A percentile compares a stretch with the other conserved stretches of the same genome.
phyloP scores from a whole-genome alignment of 2,888 invertebrate species.

The Chalcosyrphus nemorum region DNA sequence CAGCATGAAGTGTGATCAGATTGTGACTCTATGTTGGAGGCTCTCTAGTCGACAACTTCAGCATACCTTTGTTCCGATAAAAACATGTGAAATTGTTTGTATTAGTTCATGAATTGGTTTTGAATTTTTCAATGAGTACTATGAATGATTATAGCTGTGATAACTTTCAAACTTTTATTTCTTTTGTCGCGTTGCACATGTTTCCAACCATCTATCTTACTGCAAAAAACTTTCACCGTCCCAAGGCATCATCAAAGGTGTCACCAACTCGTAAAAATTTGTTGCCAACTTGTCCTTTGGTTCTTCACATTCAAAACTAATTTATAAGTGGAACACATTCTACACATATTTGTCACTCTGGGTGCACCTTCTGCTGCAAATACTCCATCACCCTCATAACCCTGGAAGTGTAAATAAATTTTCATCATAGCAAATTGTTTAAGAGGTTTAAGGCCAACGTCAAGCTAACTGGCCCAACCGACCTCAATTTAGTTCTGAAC shows the following conservation, averaged over 20 bases:
- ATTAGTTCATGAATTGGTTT: too few relatives aligned
- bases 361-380: conserved; percentile 3
- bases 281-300: not conserved
- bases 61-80: too few relatives aligned
- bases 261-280: not conserved
- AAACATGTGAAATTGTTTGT: too few relatives aligned
- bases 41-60: too few relatives aligned
- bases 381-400: too few relatives aligned
- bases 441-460: conserved; percentile 27
- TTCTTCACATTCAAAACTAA: conserved; percentile 23
- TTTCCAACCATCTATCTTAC: not conserved
- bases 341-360: conserved; percentile 6
- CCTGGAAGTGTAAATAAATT: conserved; percentile 26
- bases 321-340: conserved; percentile 39
- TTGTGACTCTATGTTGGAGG: too few relatives aligned
- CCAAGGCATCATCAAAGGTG: not conserved
- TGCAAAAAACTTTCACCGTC: not conserved
- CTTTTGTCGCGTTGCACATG: too few relatives aligned
- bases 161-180: too few relatives aligned
- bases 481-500: not conserved
- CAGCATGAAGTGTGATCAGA: too few relatives aligned
- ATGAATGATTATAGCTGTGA: too few relatives aligned
- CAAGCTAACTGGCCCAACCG: conserved; percentile 3
- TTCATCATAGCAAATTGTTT: conserved; percentile 36
- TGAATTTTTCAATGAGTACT: too few relatives aligned